A percentile compares a stretch with the other conserved stretches of the same genome.
Conservation (phyloP, 37 sponge, comb jelly and placozoan species). For the Amphimedon queenslandica region DNA sequence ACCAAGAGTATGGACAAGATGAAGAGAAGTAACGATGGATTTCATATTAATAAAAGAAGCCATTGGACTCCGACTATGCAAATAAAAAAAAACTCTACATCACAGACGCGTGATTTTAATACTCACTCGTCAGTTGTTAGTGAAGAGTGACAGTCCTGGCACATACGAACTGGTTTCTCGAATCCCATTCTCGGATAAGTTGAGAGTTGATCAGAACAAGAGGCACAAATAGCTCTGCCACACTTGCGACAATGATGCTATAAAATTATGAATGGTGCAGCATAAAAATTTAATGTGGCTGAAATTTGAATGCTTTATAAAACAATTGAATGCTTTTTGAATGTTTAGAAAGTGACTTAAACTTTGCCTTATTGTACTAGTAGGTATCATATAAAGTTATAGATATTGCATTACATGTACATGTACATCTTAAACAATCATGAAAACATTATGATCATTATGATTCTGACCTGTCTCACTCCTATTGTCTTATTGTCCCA, state of each 20-base stretch:
- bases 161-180: conserved; percentile 95
- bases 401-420: not conserved
- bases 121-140: conserved; percentile 93
- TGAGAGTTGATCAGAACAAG: conserved; percentile 71
- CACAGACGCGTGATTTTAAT: too few relatives aligned
- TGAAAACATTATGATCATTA: too few relatives aligned
- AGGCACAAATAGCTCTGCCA: conserved; percentile 91
- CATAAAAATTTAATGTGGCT: not conserved
- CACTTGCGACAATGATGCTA: conserved; percentile 99
- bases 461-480: conserved; percentile 86
- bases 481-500: conserved; percentile 84
- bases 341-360: too few relatives aligned
- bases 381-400: too few relatives aligned
- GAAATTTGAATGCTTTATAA: too few relatives aligned
- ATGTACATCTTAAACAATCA: not conserved
- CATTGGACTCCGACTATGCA: conserved; percentile 55
- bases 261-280: not conserved
- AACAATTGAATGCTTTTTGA: too few relatives aligned
- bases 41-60: conserved; percentile 44
- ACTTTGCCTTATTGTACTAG: too few relatives aligned
- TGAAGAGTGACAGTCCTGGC: conserved; percentile 77
- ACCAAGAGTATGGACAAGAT: conserved; percentile 36
- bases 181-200: conserved; percentile 90
- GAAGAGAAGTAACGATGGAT: conserved; percentile 13
- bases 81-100: not conserved